Evolutionary conservation across 2,797 vertebrate species (phyloP).

Genomic region (Rachycentron canadum): DNA sequence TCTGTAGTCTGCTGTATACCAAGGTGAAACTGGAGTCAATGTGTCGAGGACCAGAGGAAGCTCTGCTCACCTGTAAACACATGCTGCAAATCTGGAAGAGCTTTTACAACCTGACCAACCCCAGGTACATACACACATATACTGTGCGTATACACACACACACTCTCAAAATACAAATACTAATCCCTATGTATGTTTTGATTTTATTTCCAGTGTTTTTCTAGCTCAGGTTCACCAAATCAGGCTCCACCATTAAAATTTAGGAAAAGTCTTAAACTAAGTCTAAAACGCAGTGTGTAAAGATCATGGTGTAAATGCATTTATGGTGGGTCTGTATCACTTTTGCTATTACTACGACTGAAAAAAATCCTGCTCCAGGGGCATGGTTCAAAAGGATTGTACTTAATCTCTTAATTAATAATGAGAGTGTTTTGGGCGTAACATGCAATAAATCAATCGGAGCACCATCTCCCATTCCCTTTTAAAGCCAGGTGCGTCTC

Average conservation of each 20-base stretch:
- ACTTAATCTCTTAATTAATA: too few relatives aligned
- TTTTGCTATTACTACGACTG: too few relatives aligned
- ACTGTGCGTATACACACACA: conserved; percentile 3
- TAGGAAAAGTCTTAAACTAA: not conserved
- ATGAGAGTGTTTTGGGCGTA: too few relatives aligned
- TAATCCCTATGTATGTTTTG: not conserved
- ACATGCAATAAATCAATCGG: too few relatives aligned
- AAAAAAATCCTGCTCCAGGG: too few relatives aligned
- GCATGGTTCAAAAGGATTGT: too few relatives aligned
- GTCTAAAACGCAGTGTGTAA: too few relatives aligned
- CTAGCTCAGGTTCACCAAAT: not conserved
- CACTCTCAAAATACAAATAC: not conserved
- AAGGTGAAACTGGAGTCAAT: conserved; percentile 96
- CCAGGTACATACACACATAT: conserved; percentile 87
- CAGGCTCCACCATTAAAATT: not conserved
- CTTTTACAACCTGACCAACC: conserved; percentile 98
- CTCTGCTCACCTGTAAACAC: conserved; percentile 96
- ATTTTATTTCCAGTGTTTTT: too few relatives aligned
- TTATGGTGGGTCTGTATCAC: too few relatives aligned
- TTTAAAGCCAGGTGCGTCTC: too few relatives aligned
- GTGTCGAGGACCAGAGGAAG: conserved; percentile 95
- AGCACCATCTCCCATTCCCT: too few relatives aligned
- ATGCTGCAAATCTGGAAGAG: conserved; percentile 99
- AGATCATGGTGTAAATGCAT: too few relatives aligned
- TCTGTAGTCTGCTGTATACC: conserved; percentile 86